Conservation (phyloP, 1,140 invertebrate genomes). For the Laodelphax striatellus region DNA sequence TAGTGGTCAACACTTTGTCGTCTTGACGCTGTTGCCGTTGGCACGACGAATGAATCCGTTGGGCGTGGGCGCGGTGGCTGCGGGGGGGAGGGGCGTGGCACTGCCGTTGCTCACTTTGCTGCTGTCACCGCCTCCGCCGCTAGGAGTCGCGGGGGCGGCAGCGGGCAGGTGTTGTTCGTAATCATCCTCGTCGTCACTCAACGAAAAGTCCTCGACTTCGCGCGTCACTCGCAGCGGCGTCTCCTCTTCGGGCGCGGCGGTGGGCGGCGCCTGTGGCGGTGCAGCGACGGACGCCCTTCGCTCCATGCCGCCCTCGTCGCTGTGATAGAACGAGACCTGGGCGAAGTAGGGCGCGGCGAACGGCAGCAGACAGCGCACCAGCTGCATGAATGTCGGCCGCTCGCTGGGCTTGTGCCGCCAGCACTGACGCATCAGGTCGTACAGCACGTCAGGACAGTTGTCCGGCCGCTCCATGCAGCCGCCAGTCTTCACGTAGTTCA, state of each 20-base stretch:
- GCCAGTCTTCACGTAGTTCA: constrained; percentile 79
- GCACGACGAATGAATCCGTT: constrained; percentile 29
- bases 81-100: constrained; percentile 19
- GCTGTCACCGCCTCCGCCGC: constrained; percentile 31
- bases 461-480: constrained; percentile 87
- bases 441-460: constrained; percentile 83
- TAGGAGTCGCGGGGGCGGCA: background rate
- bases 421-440: constrained; percentile 76
- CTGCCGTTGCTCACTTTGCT: constrained; percentile 35
- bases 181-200: constrained; percentile 20
- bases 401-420: constrained; percentile 68
- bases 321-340: constrained; percentile 67
- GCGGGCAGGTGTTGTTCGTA: constrained; percentile 18
- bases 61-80: constrained; percentile 23
- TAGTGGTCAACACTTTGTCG: constrained; percentile 17
- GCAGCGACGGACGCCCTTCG: constrained; percentile 29
- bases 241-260: constrained; percentile 24
- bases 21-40: constrained; percentile 15
- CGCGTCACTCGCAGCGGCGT: constrained; percentile 23
- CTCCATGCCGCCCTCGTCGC: constrained; percentile 49
- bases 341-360: constrained; percentile 45
- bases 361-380: constrained; percentile 48
- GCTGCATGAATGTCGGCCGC: constrained; percentile 73
- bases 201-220: constrained; percentile 26
- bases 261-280: constrained; percentile 13